Evolutionary conservation across 92 coral and sea anemone genomes (phyloP), one percentile per base, ranked within the genome.

Genomic region (Anthopleura xanthogrammica): DNA sequence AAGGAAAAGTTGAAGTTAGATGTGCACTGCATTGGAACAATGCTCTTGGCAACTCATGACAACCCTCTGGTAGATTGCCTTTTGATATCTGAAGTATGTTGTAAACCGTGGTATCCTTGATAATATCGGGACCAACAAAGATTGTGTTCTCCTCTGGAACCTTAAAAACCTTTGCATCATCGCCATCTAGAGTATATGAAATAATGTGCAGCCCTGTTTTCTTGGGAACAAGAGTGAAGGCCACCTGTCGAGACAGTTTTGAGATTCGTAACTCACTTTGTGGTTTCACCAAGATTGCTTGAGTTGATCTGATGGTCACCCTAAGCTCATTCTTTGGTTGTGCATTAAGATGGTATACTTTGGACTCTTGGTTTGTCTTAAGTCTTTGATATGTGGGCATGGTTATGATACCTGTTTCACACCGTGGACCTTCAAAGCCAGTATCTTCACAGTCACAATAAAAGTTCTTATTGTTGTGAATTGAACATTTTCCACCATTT

Each of bases 301-400:
- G 23, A 8, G 93, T 48, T 12, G 94, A 75, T 43, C 70, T 72
- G 29, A 90, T 56, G 1, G 42, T 54, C 10, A 90, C 80, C 4
- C 66, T 77, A 66, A 90, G 72, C 16, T 72, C 79, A 16, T 82
- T 41, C 66, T 62, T 81, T 0, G 91, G 94, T 22, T 71, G 79
- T 70, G 94, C 89, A 12, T 60, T 29, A 42, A 90, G 52, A 24
- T 52, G 40, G 40, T 84, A 80, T 39, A 23, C 46, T 8, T 77
- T 46, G 42, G 89, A 85, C 41, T 83, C 86, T 52, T 72, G 16
- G 22, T 82, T 82, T 22, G 60, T 36, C n/a, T 78, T 60, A 3
- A 90, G 85, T 76, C 82, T 88, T 23, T 91, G 91, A 73, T 84
- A 88, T 17, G 72, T 74, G 16, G 94, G 94, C 12, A 80, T 76